Conservation (phyloP, 2,797 vertebrate genomes). For the Rhinophrynus dorsalis region DNA sequence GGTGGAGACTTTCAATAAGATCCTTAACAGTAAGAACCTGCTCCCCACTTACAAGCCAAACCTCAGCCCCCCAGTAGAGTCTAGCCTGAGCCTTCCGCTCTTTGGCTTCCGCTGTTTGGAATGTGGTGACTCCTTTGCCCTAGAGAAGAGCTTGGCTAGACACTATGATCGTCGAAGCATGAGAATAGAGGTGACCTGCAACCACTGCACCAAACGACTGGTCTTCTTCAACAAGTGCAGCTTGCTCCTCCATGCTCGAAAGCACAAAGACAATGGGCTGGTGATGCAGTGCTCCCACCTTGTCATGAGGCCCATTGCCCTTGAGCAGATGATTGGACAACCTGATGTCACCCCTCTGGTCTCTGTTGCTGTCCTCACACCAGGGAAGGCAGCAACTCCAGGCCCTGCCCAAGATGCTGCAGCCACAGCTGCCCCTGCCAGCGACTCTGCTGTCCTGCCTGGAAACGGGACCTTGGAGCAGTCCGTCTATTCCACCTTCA, state of each 20-base stretch:
- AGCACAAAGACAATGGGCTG: slow-evolving; percentile 94
- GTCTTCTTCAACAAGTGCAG: slow-evolving; percentile 99
- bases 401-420: slow-evolving; percentile 51
- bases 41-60: slow-evolving; percentile 91
- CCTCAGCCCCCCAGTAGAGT: slow-evolving; percentile 78
- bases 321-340: slow-evolving; percentile 94
- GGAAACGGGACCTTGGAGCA: slow-evolving; percentile 63
- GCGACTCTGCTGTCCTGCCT: slow-evolving; percentile 73
- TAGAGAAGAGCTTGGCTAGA: slow-evolving; percentile 88
- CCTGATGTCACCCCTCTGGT: slow-evolving; percentile 74
- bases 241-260: slow-evolving; percentile 88
- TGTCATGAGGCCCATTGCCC: slow-evolving; percentile 88
- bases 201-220: slow-evolving; percentile 90
- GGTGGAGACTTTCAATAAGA: slow-evolving; percentile 95
- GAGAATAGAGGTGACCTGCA: slow-evolving; percentile 95
- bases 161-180: slow-evolving; percentile 94
- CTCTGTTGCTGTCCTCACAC: slow-evolving; percentile 56
- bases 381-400: slow-evolving; percentile 50
- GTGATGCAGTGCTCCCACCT: slow-evolving; percentile 98
- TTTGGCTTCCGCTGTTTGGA: slow-evolving; percentile 91
- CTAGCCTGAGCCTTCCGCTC: slow-evolving; percentile 82
- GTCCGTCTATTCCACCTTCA: slow-evolving; percentile 66
- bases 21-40: slow-evolving; percentile 94
- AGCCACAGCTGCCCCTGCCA: slow-evolving; percentile 44
- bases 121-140: slow-evolving; percentile 89